These are phyloP conservation scores for Motacilla tschutschensis DNA, from an alignment of 2,113 vertebrate species.

Conservation along the genomic window DNA sequence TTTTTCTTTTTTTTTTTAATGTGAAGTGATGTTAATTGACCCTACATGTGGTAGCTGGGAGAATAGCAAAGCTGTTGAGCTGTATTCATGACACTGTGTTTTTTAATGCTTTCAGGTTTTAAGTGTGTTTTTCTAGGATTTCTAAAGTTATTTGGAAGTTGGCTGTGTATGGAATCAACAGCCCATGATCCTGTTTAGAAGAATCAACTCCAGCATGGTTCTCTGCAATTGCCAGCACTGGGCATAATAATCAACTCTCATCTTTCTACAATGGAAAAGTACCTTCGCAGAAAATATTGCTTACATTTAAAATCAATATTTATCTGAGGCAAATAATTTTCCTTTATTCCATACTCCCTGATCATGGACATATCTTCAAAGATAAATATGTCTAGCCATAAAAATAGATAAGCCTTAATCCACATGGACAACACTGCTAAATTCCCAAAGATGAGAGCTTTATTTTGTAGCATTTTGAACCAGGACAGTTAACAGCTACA, in stretches of 20 bases:
- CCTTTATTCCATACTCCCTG: not conserved
- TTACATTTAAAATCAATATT: slow-evolving; percentile 2
- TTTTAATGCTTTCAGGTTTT: not conserved
- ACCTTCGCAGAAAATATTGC: not conserved
- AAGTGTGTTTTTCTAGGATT: not conserved
- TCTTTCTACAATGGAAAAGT: not conserved
- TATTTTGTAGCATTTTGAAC: slow-evolving; percentile 24
- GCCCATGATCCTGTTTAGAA: not conserved
- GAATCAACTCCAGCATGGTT: not conserved
- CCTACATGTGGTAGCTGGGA: not conserved
- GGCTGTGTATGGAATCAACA: not conserved
- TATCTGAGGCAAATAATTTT: not conserved
- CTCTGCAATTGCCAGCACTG: not conserved
- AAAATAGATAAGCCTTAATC: not conserved
- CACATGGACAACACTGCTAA: not conserved
- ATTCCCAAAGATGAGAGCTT: not conserved
- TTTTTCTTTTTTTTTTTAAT: no score
- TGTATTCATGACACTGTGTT: rapidly evolving
- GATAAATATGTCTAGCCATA: not conserved
- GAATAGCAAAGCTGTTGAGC: not conserved
- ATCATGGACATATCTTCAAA: not conserved
- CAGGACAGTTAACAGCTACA: not conserved
- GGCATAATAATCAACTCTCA: not conserved
- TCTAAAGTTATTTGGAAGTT: not conserved
- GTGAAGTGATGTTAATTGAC: not conserved